A percentile compares a stretch with the other conserved stretches of the same genome.
Conservation (phyloP, 2,113 vertebrate species). For the Strigops habroptila region DNA sequence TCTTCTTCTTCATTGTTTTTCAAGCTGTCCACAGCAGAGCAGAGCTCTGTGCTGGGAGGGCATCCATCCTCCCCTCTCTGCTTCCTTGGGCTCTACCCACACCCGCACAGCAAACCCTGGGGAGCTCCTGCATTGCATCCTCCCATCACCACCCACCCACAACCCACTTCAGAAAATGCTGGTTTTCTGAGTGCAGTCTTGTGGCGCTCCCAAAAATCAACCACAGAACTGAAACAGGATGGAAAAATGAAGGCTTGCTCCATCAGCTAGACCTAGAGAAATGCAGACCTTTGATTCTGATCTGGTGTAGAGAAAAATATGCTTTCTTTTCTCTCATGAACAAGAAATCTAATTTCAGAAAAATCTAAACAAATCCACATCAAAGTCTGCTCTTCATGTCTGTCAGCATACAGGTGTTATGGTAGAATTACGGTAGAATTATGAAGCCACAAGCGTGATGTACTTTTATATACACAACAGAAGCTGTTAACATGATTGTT, state of each 20-base stretch:
- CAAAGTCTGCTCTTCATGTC: background rate
- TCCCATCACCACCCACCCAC: background rate
- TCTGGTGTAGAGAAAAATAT: background rate
- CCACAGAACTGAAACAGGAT: background rate
- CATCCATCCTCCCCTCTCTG: background rate
- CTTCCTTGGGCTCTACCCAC: background rate
- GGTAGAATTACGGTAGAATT: fast-evolving
- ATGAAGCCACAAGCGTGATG: background rate
- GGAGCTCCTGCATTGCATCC: background rate
- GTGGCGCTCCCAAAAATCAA: background rate
- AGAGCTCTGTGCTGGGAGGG: background rate
- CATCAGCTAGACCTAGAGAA: background rate
- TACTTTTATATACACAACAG: background rate
- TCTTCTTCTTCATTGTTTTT: no score
- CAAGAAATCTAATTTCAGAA: background rate
- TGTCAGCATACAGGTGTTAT: background rate
- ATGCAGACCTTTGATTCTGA: background rate
- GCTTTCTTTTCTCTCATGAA: background rate
- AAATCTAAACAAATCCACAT: fast-evolving
- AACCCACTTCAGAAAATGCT: fast-evolving
- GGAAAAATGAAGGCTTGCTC: background rate
- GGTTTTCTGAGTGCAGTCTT: fast-evolving
- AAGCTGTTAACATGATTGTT: slow-evolving; percentile 15
- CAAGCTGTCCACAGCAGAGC: fast-evolving
- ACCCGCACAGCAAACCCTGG: fast-evolving